Evolutionary conservation across 2,113 vertebrate genomes (phyloP), one percentile per base, ranked within the genome.

Genomic region (Rissa tridactyla): DNA sequence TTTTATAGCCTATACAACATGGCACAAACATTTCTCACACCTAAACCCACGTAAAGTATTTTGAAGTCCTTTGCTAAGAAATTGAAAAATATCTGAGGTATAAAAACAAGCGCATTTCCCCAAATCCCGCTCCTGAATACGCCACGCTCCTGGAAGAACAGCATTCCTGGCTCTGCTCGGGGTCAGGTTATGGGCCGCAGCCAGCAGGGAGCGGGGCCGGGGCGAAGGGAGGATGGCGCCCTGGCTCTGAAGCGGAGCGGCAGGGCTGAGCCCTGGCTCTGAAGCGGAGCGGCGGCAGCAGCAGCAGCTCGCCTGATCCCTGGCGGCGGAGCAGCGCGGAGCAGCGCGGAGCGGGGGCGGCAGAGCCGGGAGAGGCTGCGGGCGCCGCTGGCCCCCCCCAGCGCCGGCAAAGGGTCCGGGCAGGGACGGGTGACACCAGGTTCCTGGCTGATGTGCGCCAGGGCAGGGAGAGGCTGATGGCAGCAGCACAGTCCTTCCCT

Each of bases 131-230:
- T 65, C 21, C 55, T 13, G 58, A 51, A 15, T 4, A n/a, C 1
- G 5, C 14, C 57, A 15, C 38, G 10, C 17, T 5, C 8, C 26
- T 19, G 26, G 36, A 13, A 9, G 46, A 32, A 8, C 0, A 46
- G 29, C 42, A 13, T 8, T 57, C 11, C 46, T 44, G 32, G 11
- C 38, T 12, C 66, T 15, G 46, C 68, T n/a, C 30, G 1, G 0
- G 32, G 38, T 9, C 51, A 10, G 8, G 36, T 62, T 5, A 10
- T 3, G 68, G 3, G 1, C 51, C 9, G 65, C 61, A 15, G 2
- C 0, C 2, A 54, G 30, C 38, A 21, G 38, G 21, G 54, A 40
- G 64, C 2, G 5, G 55, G 30, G 29, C 13, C 2, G 7, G 4
- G n/a, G 47, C 25, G 4, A 34, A 23, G 21, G 27, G 29, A 8